Evolutionary conservation across 1,140 invertebrate species (phyloP).

Genomic region (Diploscapter pachys): DNA sequence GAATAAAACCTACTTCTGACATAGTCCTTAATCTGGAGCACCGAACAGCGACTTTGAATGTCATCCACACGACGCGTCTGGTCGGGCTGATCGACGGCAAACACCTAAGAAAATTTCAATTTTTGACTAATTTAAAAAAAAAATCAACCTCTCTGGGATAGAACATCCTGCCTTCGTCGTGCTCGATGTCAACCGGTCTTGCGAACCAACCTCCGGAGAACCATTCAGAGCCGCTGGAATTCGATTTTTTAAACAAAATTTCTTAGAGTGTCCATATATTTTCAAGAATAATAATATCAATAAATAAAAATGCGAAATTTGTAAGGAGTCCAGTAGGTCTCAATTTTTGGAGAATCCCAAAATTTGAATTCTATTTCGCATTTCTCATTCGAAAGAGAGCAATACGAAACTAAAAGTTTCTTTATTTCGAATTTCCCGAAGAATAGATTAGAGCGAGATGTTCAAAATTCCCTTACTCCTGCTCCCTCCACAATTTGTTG

Average conservation of each 20-base stretch:
- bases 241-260: neutral
- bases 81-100: slow-evolving; percentile 70
- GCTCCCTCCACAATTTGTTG: slow-evolving; percentile 85
- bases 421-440: neutral
- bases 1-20: slow-evolving; percentile 67
- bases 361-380: neutral
- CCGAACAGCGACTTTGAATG: slow-evolving; percentile 83
- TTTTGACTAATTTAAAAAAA: slow-evolving; percentile 7
- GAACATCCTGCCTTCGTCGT: slow-evolving; percentile 73
- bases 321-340: neutral
- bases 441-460: neutral
- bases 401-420: neutral
- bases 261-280: neutral
- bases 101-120: slow-evolving; percentile 7
- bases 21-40: slow-evolving; percentile 85
- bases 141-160: slow-evolving; percentile 76
- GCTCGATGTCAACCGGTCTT: slow-evolving; percentile 78
- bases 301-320: neutral
- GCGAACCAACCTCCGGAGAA: slow-evolving; percentile 90
- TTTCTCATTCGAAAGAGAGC: slow-evolving; percentile 1
- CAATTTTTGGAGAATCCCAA: neutral
- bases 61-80: slow-evolving; percentile 70
- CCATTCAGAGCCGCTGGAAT: slow-evolving; percentile 28
- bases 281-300: neutral
- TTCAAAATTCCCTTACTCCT: slow-evolving; percentile 60